Base-by-base conservation (phyloP, 2,888 invertebrate species). In the Erpobdella octoculata region DNA sequence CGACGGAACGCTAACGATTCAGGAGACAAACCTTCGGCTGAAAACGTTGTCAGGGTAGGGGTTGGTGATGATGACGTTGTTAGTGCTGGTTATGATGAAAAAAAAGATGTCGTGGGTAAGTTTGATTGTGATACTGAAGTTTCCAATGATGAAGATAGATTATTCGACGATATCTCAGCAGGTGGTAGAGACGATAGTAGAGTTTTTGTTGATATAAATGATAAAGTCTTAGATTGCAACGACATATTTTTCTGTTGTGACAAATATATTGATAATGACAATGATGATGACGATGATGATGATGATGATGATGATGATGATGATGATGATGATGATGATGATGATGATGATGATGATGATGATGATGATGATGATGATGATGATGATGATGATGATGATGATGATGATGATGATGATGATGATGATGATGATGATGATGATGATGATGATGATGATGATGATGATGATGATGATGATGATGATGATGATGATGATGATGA, bases 351-450 rank as follows among this genome's bases (percentile, higher is more conserved):
- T 18, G 36, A 33, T 69, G 69, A 53, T 53, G 69, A 58, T 33
- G 58, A 35, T 33, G 48, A 25, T 33, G 69, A 35, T 48, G 67
- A 25, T 4, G 33, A 15, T 5, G 33, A 61, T 31, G 4, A 4
- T 61, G 58, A 33, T 69, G 69, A n/a, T n/a, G 48, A n/a, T 18
- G 35, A 48, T 33, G 53, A 31, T 33, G 15, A 25, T n/a, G n/a
- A n/a, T n/a, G n/a, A n/a, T n/a, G n/a, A n/a, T n/a, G n/a, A n/a
- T n/a, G n/a, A n/a, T n/a, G 38, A 65, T 53, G 68, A 68, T 48
- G 8, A 46, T 68, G 68, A 48, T 48, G 68, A 48, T 68, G 38
- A 37, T 36, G 48, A 68, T 46, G 68, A 38, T 68, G 68, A 25
- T 25, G 53, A 66, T 66, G 66, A 37, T 21, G 33, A 68, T 37